Evolutionary conservation across 2,888 invertebrate species (phyloP), one percentile per base, ranked within the genome.

Genomic region (Melipona bicolor): DNA sequence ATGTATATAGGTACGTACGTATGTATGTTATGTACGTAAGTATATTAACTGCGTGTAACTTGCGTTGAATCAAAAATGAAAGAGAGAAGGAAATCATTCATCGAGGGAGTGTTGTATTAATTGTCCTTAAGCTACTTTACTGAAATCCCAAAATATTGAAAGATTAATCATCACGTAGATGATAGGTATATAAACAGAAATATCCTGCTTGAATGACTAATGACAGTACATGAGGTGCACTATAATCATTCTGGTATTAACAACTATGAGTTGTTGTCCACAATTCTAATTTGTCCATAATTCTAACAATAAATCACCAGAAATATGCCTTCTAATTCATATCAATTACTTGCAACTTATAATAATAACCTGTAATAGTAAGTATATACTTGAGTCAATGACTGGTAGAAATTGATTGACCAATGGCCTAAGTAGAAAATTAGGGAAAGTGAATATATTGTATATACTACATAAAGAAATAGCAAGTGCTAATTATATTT

Each of bases 101-200:
- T 43, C 19, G 6, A 24, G 9, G 27, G 1, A 4, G 9, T 32
- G 2, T 11, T 3, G 27, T 32, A 4, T 0, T 19, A 61, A 4
- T 19, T 4, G 4, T 0, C 19, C 11, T 32, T 21, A 0, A 32
- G 0, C 32, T 3, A 11, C 5, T 62, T 13, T 2, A 36, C 0
- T 0, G 0, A 64, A 5, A 11, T 27, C 0, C 1, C 4, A 4
- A 27, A 32, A 19, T 32, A 24, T 2, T 19, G 0, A 32, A 0
- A 13, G 21, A 32, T 32, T 11, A 21, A 21, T 32, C 0, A 19
- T 36, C 36, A 19, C 3, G 6, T 17, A 4, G 13, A 56, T 13
- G n/a, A 13, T 0, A 32, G 0, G 21, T 4, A 21, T 32, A 62
- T 32, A 32, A 32, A 11, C 4, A 11, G 4, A 62, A 62, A 32